These are phyloP conservation scores for Xanthorhoe spadicearia DNA, from an alignment of 2,888 invertebrate genomes.

Conservation along the genomic window DNA sequence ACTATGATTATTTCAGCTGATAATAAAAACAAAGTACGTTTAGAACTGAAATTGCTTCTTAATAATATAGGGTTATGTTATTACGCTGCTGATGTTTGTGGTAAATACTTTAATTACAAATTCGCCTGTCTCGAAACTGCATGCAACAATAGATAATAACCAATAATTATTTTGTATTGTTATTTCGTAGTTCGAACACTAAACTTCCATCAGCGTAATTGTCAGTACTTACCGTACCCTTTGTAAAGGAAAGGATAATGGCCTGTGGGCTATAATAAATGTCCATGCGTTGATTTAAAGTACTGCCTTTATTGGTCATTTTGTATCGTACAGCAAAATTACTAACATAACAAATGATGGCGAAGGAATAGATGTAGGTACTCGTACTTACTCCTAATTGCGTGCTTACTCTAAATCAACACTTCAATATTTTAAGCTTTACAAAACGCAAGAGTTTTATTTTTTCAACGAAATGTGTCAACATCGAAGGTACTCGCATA, in stretches of 20 bases:
- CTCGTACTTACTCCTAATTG: not conserved
- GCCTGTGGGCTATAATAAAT: constrained; percentile 27
- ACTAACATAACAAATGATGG: constrained; percentile 28
- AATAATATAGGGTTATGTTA: constrained; percentile 2
- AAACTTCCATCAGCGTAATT: constrained; percentile 36
- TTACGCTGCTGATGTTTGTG: constrained; percentile 13
- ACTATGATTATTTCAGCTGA: not conserved
- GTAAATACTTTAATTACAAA: constrained; percentile 18
- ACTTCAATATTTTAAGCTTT: not conserved
- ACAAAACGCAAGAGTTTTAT: too few relatives aligned
- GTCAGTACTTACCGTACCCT: constrained; percentile 28
- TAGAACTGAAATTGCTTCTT: not conserved
- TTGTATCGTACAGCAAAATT: constrained; percentile 17
- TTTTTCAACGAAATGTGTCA: not conserved
- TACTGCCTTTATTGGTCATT: constrained; percentile 22
- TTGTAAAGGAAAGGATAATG: constrained; percentile 34
- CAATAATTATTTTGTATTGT: constrained; percentile 29
- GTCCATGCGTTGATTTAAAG: constrained; percentile 30
- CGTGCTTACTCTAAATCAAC: not conserved
- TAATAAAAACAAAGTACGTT: not conserved
- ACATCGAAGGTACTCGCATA: constrained; percentile 4
- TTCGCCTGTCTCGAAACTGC: constrained; percentile 22
- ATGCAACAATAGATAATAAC: constrained; percentile 33
- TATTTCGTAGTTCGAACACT: constrained; percentile 30
- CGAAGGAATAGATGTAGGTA: constrained; percentile 15